These are phyloP conservation scores for Pristiophorus japonicus DNA, from an alignment of 2,113 vertebrate species.

Conservation along the genomic window DNA sequence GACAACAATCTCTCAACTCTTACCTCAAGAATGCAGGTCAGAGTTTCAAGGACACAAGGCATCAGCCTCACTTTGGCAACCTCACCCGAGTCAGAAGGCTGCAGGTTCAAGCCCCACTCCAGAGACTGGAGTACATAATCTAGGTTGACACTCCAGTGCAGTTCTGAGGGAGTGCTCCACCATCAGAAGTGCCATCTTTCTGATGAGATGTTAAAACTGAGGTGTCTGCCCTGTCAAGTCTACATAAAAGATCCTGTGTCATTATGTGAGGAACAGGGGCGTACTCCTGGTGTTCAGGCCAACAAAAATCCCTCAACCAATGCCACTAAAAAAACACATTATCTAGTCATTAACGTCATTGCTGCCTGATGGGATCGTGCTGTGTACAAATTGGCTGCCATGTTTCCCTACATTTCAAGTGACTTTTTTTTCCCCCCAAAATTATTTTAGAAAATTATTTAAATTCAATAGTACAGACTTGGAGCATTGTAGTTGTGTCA, in stretches of 20 bases:
- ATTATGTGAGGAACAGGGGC: neutral
- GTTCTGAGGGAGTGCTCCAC: neutral
- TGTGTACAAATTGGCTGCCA: neutral
- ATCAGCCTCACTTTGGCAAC: no score
- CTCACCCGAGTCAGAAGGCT: neutral
- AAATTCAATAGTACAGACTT: neutral
- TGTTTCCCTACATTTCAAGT: neutral
- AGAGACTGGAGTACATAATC: neutral
- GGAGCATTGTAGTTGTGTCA: neutral
- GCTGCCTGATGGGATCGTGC: no score
- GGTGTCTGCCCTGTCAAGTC: no score
- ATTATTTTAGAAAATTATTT: neutral
- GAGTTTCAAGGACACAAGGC: neutral
- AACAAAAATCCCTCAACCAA: neutral
- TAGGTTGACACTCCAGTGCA: neutral
- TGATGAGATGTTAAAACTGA: neutral
- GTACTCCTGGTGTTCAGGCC: neutral
- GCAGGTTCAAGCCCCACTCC: neutral
- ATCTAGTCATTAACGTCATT: neutral
- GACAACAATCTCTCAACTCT: neutral
- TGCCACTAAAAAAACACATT: neutral
- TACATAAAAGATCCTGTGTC: neutral
- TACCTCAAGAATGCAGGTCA: neutral
- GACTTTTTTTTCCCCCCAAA: neutral
- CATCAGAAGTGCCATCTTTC: neutral